phyloP scores from a whole-genome alignment of 2,888 invertebrate species.

The Rosalia funebris region DNA sequence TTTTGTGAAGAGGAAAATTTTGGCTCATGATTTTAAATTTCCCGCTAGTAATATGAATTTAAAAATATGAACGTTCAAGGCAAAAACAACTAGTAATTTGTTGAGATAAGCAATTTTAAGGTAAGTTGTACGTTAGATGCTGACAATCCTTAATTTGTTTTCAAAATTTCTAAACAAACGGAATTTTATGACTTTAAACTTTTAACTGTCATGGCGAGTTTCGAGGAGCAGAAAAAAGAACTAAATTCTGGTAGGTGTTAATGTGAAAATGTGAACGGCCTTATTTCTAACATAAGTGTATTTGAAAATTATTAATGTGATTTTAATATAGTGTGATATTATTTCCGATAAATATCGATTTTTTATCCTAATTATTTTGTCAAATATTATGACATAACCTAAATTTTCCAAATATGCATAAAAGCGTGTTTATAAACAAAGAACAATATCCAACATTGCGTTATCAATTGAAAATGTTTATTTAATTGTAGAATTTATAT shows the following conservation, averaged over 20 bases:
- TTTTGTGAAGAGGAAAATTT: conserved; percentile 1
- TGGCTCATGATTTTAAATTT: conserved; percentile 26
- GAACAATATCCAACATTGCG: conserved; percentile 27
- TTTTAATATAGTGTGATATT: conserved; percentile 10
- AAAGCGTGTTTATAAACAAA: conserved; percentile 53
- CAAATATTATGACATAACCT: conserved; percentile 47
- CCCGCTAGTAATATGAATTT: conserved; percentile 34
- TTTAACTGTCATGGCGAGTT: conserved; percentile 49
- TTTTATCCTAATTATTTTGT: too few relatives aligned
- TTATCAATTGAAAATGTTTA: conserved; percentile 21
- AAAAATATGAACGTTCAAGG: conserved; percentile 37
- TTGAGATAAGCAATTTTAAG: conserved; percentile 37
- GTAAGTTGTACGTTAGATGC: conserved; percentile 35
- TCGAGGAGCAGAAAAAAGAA: conserved; percentile 52
- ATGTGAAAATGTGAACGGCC: conserved; percentile 15
- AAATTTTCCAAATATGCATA: conserved; percentile 34
- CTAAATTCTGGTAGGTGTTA: conserved; percentile 55
- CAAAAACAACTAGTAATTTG: conserved; percentile 37
- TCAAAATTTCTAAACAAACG: conserved; percentile 17
- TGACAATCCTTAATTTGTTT: conserved; percentile 28
- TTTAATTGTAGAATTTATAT: conserved; percentile 41
- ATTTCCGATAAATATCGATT: too few relatives aligned
- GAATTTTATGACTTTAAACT: conserved; percentile 20
- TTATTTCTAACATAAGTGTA: conserved; percentile 14
- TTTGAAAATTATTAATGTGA: conserved; percentile 30